Base-by-base conservation (phyloP, 2,797 vertebrate genomes). In the Adelosebastes latens region DNA sequence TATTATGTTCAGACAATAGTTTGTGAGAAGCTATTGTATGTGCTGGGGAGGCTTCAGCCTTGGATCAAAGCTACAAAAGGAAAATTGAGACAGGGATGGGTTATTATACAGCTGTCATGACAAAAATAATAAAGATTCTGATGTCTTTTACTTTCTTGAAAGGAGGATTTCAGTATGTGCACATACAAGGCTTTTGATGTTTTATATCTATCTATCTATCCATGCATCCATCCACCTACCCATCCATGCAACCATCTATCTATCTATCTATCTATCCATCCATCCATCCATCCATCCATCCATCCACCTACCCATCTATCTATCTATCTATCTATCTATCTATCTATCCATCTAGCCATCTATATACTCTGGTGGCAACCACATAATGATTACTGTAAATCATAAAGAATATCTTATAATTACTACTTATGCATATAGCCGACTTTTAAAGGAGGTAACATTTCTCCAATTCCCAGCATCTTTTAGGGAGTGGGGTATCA, bases 101-200 rank as follows among this genome's bases (percentile, higher is more conserved):
- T 80, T 84, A 83, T 87, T 82, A 77, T 85, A 75, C 59, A 7
- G 78, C 80, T 81, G 78, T 79, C 79, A 81, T 74, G 72, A 81
- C 55, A 36, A 65, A 78, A 78, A 81, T n/a, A 56, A 65, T 25
- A 72, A 52, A 58, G 18, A 75, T 20, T 69, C 53, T 76, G 18
- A 49, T 49, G 46, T 49, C 46, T 74, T 77, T 63, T 42, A 32
- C 76, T 63, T 76, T 18, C 24, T 77, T 49, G 46, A 49, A 49
- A 49, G 31, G 16, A 75, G 25, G 2, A 1, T 68, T 79, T 69
- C 49, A 65, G 9, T 49, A 49, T 67, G 22, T 36, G 13, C 27
- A 76, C 56, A 71, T 74, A 20, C 20, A 72, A 59, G 4, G 20
- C 70, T 72, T 77, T 79, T 79, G 31, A 77, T 70, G n/a, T 63